These are phyloP conservation scores for Amblyjoppa proteus DNA, from an alignment of 2,888 invertebrate genomes.

Conservation along the genomic window DNA sequence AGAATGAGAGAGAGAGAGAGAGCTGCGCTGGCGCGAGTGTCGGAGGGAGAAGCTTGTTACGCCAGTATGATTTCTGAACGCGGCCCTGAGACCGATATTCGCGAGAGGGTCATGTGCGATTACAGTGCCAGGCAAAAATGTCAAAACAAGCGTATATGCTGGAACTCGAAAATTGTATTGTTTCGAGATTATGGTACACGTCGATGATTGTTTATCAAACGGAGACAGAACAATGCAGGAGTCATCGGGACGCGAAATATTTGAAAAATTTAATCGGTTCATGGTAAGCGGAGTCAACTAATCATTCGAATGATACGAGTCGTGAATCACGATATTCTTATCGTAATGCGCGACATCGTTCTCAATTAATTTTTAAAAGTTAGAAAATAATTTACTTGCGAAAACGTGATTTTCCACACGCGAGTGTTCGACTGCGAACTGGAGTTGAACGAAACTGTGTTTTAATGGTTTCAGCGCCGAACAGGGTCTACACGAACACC, in stretches of 20 bases:
- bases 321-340: not conserved
- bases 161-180: conserved; percentile 77
- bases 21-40: too few species aligned
- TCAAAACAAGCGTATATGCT: conserved; percentile 70
- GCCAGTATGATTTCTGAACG: too few species aligned
- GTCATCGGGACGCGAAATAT: conserved; percentile 44
- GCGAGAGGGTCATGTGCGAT: conserved; percentile 57
- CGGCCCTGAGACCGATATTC: conserved; percentile 8
- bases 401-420: not conserved
- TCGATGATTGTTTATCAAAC: conserved; percentile 72
- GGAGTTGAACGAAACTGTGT: not conserved
- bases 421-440: not conserved
- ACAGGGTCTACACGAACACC: conserved; percentile 61
- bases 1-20: too few species aligned
- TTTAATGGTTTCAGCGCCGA: conserved; percentile 50
- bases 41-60: too few species aligned
- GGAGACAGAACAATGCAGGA: conserved; percentile 61
- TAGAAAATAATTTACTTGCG: conserved; percentile 21
- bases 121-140: conserved; percentile 71
- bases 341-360: not conserved
- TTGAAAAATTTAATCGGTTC: conserved; percentile 52
- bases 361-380: not conserved
- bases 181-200: conserved; percentile 81
- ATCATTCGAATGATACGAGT: not conserved
- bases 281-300: conserved; percentile 39